Evolutionary conservation across 2,888 invertebrate genomes (phyloP), one percentile per base, ranked within the genome.

Genomic region (Rugalucina vietnamica): DNA sequence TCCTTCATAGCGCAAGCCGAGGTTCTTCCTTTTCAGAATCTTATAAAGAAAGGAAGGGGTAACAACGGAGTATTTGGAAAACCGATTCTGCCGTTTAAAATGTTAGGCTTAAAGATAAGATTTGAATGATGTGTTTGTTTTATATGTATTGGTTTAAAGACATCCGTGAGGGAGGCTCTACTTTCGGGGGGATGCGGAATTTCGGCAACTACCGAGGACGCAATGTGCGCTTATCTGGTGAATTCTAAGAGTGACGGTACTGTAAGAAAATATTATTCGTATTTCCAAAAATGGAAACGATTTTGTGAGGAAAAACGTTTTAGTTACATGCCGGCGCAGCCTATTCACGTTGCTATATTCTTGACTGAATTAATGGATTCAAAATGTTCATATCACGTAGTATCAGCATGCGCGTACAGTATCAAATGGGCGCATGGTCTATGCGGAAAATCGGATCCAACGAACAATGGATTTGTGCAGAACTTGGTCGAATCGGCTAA

Each of bases 351-450:
- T 18, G 71, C 71, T 3, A 72, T 85, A 29, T 85, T 73, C 54
- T 50, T 79, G 34, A 82, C 85, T 18, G 65, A 82, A 21, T n/a
- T 85, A 3, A 65, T 82, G 21, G 81, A 82, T 39, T 76, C 81
- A 5, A 21, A 49, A 4, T n/a, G 14, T 57, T 73, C 81, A 10
- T 24, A 32, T 32, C 50, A 18, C 73, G 85, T 85, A 21, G 76
- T 85, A 60, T 80, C 71, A 14, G 32, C 80, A 12, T 69, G 69
- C 4, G 18, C 76, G 5, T 82, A 75, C 34, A 72, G 60, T 60
- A 79, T 84, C 27, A 85, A 87, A 60, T 82, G 84, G 87, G 79
- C 73, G 1, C 82, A 87, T 77, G 71, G 72, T n/a, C 39, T 87
- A 1, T 39, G 50, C 34, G 49, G 71, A 32, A 14, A 75, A 1